Evolutionary conservation across 2,797 vertebrate species (phyloP), one percentile per base, ranked within the genome.

Genomic region (Muscicapa comitata): DNA sequence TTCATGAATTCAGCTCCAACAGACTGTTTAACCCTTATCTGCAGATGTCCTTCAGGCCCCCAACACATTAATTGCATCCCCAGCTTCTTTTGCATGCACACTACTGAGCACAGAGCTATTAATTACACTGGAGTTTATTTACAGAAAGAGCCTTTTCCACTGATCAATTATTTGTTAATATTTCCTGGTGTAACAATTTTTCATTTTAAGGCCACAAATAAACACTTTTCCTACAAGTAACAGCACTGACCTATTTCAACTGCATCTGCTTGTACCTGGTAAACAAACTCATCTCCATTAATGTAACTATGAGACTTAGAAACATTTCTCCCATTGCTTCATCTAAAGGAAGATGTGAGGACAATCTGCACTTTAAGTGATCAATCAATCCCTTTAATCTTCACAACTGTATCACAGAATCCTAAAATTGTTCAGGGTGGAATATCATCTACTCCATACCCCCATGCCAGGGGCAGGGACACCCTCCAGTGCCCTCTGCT

Each of bases 111-210:
- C 98, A 98, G 98, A 98, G 98, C 95, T 98, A 98, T 99, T 99
- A 99, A 99, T 99, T 99, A 98, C 98, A 97, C 98, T 95, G 97
- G 98, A 98, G 98, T 99, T 99, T 99, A 98, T 98, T 98, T 98
- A 98, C 97, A 98, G 96, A 98, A 98, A 98, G 72, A 94, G 95
- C 97, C 97, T 98, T 98, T 98, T 97, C 98, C 98, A 98, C 98
- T 97, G 98, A 99, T 99, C 98, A 98, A 99, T 98, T 99, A 98
- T 98, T 98, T 98, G 98, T 97, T 94, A 98, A 98, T 98, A 98
- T 99, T 98, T 98, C 98, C 97, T 24, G 3, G 98, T 86, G 88
- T 98, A 98, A 98, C 76, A 93, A 98, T 98, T 98, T 97, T 94
- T 90, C 94, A 94, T 95, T 96, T 87, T 93, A 97, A 98, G 97